Evolutionary conservation across 2,797 vertebrate genomes (phyloP).

Genomic region (Urophycis tenuis): DNA sequence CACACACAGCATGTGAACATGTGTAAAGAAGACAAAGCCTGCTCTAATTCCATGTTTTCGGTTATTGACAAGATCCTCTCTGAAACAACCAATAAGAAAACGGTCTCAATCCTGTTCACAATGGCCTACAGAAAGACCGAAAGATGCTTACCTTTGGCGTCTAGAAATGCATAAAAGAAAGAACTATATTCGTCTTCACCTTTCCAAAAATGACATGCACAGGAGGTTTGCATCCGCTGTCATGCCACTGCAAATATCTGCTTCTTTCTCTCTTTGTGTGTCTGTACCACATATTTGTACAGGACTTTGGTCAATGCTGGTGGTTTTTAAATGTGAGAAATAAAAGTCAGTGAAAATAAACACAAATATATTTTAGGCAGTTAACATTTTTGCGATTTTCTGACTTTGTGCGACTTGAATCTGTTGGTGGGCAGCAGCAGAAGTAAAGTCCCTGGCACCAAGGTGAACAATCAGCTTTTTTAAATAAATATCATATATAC

Average conservation of each 20-base stretch:
- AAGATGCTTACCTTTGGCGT: background rate
- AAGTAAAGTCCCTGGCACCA: no score
- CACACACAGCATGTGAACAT: background rate
- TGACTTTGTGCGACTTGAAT: background rate
- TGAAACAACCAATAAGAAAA: background rate
- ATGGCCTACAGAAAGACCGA: background rate
- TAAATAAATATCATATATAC: no score
- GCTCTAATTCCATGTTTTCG: background rate
- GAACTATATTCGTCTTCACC: background rate
- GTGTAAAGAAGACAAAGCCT: background rate
- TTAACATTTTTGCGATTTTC: background rate
- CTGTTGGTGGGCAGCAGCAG: no score
- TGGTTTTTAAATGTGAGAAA: background rate
- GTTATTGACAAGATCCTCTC: background rate
- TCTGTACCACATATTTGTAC: background rate
- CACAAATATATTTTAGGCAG: background rate
- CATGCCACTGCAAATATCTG: background rate
- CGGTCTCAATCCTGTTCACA: background rate
- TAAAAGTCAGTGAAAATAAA: background rate
- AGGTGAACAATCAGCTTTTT: no score
- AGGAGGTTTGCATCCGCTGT: background rate
- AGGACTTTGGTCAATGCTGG: background rate
- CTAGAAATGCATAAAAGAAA: background rate
- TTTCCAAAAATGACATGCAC: background rate
- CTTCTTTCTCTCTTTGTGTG: background rate